Base-by-base conservation (phyloP, 2,888 invertebrate species). In the Machimus rusticus region DNA sequence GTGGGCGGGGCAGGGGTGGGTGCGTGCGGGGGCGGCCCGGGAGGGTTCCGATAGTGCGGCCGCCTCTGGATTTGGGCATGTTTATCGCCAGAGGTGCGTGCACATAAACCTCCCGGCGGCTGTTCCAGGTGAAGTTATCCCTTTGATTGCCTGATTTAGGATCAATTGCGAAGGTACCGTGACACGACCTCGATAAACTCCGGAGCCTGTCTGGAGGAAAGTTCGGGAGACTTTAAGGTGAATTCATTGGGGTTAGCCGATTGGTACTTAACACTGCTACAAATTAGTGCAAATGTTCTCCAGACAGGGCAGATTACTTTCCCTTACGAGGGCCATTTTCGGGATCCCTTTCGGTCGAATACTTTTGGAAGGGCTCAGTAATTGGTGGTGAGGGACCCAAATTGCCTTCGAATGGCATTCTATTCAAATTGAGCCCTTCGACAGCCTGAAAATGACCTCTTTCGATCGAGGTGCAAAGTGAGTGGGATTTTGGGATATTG, bases 81-180 rank as follows among this genome's bases (percentile, higher is more conserved):
- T 82, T 57, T 55, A 66, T 55, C 28, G 14, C 34, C 14, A 55
- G 55, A 57, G 82, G 82, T 66, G 66, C 57, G 31, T 37, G 57
- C n/a, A 28, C 37, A 76, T 34, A 76, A 76, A 76, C 16, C 37
- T 76, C 37, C 19, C 37, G 16, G 43, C 43, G 74, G 46, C 74
- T 74, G 31, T 74, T 43, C 51, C 74, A 74, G 43, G 85, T 74
- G 31, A 28, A 74, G 43, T 74, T 74, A 74, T 74, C 74, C 85
- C 74, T 85, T 74, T 85, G 85, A 85, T 74, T 85, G 74, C 57
- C 34, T 85, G 85, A 85, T 85, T 74, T 85, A 85, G 85, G 85
- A 85, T 85, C 85, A 85, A 85, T 85, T 74, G 74, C 85, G 23
- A 74, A 51, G 74, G 43, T 51, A 74, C 28, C 28, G 43, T 74